These are phyloP conservation scores for Penaeus vannamei DNA, from an alignment of 1,140 invertebrate genomes.

Conservation along the genomic window DNA sequence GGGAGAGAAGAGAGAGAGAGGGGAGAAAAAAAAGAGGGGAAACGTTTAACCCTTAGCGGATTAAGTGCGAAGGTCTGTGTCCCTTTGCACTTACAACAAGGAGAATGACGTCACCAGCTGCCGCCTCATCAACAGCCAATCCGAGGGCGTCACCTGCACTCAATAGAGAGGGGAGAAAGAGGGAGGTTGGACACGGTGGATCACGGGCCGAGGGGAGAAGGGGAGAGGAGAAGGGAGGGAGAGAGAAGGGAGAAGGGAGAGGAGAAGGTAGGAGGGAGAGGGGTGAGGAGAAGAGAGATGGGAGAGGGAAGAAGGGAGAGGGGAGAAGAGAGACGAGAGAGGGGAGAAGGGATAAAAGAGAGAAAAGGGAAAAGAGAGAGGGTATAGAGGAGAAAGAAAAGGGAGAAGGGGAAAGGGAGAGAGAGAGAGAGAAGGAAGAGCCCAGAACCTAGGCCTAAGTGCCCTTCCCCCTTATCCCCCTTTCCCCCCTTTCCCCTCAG, in stretches of 20 bases:
- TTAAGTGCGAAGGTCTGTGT: constrained; percentile 10
- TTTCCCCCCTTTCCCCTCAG: no score
- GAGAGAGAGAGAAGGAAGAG: constrained; percentile 20
- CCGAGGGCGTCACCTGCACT: constrained; percentile 61
- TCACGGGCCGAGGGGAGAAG: neutral
- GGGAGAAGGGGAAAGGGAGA: neutral
- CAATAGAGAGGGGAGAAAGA: constrained; percentile 46
- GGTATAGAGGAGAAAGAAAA: constrained; percentile 31
- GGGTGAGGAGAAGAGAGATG: no score
- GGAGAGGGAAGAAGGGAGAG: no score
- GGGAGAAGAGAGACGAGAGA: no score
- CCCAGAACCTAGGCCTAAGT: neutral
- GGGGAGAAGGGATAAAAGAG: no score
- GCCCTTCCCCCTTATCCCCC: no score
- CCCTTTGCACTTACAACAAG: constrained; percentile 30
- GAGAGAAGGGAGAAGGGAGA: neutral
- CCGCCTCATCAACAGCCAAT: constrained; percentile 64
- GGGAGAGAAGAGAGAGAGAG: constrained; percentile 22
- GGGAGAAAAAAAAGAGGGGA: neutral
- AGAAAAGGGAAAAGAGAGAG: no score
- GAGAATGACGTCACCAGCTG: constrained; percentile 61
- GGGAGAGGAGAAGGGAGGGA: neutral
- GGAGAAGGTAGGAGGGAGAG: neutral
- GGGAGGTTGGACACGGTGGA: constrained; percentile 38
- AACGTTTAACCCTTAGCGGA: constrained; percentile 8